Conservation (phyloP, 1,140 invertebrate genomes). For the Brachionus calyciflorus region DNA sequence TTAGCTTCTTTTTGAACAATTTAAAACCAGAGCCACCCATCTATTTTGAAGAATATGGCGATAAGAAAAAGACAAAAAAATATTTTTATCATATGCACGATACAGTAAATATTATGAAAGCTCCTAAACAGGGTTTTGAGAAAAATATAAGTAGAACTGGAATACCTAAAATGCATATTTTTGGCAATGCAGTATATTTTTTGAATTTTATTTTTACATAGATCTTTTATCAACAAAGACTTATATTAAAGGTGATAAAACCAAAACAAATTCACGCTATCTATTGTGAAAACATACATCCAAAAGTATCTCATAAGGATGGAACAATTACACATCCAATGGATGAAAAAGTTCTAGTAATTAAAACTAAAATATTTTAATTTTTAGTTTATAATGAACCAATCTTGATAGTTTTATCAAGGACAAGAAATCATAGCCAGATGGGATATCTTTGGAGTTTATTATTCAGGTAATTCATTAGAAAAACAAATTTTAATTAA, state of each 20-base stretch:
- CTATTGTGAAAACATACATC: slow-evolving; percentile 29
- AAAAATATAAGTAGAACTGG: slow-evolving; percentile 15
- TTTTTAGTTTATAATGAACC: background rate
- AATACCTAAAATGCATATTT: slow-evolving; percentile 1
- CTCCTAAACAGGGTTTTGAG: background rate
- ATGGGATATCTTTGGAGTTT: slow-evolving; percentile 40
- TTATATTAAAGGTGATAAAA: background rate
- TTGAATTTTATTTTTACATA: background rate
- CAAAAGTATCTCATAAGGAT: background rate
- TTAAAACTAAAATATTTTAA: background rate
- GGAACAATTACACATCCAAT: slow-evolving; percentile 5
- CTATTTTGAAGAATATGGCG: slow-evolving; percentile 15
- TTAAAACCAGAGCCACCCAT: background rate
- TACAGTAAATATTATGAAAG: background rate
- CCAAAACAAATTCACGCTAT: slow-evolving; percentile 37
- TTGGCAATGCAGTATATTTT: slow-evolving; percentile 10
- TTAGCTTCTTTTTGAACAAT: background rate
- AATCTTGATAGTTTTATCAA: slow-evolving; percentile 33
- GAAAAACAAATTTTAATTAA: background rate
- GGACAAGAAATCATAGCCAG: background rate
- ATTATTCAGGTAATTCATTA: slow-evolving; percentile 22
- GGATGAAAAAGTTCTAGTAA: slow-evolving; percentile 18
- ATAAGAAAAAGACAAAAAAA: background rate
- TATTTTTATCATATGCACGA: slow-evolving; percentile 30
- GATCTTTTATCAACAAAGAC: background rate